Evolutionary conservation across 2,888 invertebrate genomes (phyloP).

Genomic region (Mythimna lalbum): DNA sequence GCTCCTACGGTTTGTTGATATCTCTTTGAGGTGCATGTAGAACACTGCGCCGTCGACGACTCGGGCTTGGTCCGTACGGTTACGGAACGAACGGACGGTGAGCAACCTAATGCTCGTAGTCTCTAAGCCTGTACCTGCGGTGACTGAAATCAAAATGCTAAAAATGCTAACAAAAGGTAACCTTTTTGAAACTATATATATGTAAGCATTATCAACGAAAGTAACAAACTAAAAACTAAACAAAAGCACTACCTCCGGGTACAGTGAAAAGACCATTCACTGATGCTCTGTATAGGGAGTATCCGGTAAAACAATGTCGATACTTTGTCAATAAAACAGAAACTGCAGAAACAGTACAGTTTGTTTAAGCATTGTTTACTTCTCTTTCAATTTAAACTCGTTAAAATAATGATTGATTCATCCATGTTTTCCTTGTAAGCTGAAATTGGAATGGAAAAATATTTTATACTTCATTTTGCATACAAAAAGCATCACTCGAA

Average conservation of each 20-base stretch:
- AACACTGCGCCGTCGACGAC: too few species aligned
- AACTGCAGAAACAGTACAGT: constrained; percentile 22
- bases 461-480: constrained; percentile 21
- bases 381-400: constrained; percentile 31
- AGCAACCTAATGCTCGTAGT: too few species aligned
- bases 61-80: too few species aligned
- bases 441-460: constrained; percentile 24
- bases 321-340: constrained; percentile 35
- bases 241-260: background rate
- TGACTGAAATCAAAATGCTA: too few species aligned
- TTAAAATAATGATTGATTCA: constrained; percentile 39
- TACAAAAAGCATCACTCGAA: constrained; percentile 24
- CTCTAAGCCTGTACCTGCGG: too few species aligned
- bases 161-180: too few species aligned
- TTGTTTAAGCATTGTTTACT: constrained; percentile 37
- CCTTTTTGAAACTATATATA: background rate
- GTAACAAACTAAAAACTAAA: background rate
- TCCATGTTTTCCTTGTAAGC: constrained; percentile 25
- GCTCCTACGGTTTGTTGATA: too few species aligned
- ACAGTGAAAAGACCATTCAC: constrained; percentile 18
- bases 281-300: constrained; percentile 21
- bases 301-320: constrained; percentile 27
- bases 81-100: too few species aligned
- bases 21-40: too few species aligned
- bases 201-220: background rate